Evolutionary conservation across 2,888 invertebrate genomes (phyloP).

Genomic region (Tenthredo distinguenda): DNA sequence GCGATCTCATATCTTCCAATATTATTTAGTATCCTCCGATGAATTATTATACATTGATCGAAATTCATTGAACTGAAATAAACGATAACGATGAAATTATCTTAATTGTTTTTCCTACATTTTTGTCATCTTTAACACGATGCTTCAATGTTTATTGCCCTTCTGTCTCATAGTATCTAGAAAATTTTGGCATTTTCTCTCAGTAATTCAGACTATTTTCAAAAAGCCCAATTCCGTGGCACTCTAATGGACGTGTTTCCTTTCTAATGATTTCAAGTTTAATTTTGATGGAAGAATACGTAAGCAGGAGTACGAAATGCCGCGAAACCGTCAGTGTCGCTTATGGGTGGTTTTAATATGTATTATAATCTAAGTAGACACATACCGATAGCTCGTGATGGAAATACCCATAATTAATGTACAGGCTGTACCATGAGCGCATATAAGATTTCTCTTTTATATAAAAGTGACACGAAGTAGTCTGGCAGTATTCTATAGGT

Average conservation of each 20-base stretch:
- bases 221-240: neutral
- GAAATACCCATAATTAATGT: conserved; percentile 12
- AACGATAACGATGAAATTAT: too few species aligned
- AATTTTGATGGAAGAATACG: neutral
- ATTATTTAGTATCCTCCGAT: too few species aligned
- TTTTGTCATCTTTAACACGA: neutral
- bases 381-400: conserved; percentile 10
- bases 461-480: conserved; percentile 46
- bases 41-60: too few species aligned
- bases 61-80: too few species aligned
- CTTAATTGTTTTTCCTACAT: neutral
- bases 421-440: conserved; percentile 5
- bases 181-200: neutral
- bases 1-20: too few species aligned
- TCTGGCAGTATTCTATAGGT: conserved; percentile 50
- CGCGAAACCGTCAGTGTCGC: conserved; percentile 15
- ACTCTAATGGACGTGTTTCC: neutral
- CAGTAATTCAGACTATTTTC: neutral
- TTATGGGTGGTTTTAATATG: neutral
- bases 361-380: conserved; percentile 26
- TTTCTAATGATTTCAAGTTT: neutral
- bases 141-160: neutral
- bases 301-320: conserved; percentile 42
- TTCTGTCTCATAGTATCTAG: neutral
- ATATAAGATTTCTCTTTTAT: conserved; percentile 21